phyloP scores from a whole-genome alignment of 2,888 invertebrate species.

The Platycheirus rosarum region DNA sequence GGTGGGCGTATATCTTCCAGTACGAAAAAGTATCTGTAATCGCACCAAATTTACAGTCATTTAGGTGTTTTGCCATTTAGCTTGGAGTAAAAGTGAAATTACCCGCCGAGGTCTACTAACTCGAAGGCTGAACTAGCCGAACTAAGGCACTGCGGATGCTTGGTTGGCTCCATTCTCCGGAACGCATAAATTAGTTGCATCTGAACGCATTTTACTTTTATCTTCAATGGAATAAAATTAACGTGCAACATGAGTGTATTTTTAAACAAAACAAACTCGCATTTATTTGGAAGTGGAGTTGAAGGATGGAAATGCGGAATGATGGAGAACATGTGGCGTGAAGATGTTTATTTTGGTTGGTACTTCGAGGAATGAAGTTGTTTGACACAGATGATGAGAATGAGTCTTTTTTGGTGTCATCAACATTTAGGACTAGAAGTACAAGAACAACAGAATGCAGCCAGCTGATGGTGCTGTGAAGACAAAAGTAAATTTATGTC shows the following conservation, averaged over 20 bases:
- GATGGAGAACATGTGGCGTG: conserved; percentile 58
- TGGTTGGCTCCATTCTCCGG: conserved; percentile 52
- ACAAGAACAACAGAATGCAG: conserved; percentile 31
- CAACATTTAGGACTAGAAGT: conserved; percentile 3
- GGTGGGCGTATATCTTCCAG: background rate
- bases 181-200: conserved; percentile 72
- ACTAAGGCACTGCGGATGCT: conserved; percentile 35
- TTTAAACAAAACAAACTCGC: conserved; percentile 25
- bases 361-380: conserved; percentile 28
- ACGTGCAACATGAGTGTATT: conserved; percentile 27
- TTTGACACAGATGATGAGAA: conserved; percentile 2
- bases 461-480: conserved; percentile 53
- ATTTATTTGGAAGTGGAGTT: background rate
- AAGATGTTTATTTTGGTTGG: conserved; percentile 55
- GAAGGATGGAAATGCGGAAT: conserved; percentile 27
- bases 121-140: conserved; percentile 26
- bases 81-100: conserved; percentile 72
- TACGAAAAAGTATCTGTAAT: background rate
- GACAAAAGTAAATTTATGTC: conserved; percentile 42
- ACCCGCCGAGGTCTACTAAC: conserved; percentile 29
- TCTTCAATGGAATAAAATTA: conserved; percentile 47
- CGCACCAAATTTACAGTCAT: conserved; percentile 37
- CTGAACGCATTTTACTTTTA: conserved; percentile 71
- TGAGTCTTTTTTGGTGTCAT: background rate
- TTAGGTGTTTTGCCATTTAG: conserved; percentile 45